phyloP scores from a whole-genome alignment of 2,113 vertebrate species.

The Sinocyclocheilus rhinocerous region DNA sequence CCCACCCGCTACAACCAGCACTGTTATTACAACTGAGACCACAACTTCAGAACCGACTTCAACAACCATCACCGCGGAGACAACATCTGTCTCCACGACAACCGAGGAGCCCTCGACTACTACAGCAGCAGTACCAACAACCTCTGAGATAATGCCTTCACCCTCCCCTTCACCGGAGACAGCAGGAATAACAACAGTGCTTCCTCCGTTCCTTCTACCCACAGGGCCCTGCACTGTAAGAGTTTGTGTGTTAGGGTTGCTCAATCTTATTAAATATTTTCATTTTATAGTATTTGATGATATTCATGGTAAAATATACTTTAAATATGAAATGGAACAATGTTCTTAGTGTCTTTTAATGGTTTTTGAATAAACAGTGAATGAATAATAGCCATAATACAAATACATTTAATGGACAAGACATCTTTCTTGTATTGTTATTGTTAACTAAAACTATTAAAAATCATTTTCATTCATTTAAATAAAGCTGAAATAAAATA shows the following conservation, averaged over 20 bases:
- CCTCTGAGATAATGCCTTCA: slow-evolving; percentile 43
- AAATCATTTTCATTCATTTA: no score
- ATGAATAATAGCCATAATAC: no score
- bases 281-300: neutral
- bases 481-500: no score
- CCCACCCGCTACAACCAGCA: neutral
- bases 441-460: no score
- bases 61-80: slow-evolving; percentile 36
- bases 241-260: slow-evolving; percentile 2
- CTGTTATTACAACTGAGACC: slow-evolving; percentile 8
- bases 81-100: slow-evolving; percentile 3
- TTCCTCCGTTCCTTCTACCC: slow-evolving; percentile 65
- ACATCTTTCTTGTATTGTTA: no score
- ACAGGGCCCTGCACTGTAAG: slow-evolving; percentile 77
- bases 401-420: no score
- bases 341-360: no score
- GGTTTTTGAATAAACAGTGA: no score
- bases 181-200: slow-evolving; percentile 53
- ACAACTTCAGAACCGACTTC: slow-evolving; percentile 28
- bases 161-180: slow-evolving; percentile 57
- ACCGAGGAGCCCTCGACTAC: slow-evolving; percentile 35
- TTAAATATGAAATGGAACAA: no score
- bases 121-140: slow-evolving; percentile 7
- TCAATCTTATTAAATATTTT: neutral
- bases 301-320: neutral